Evolutionary conservation across 2,797 vertebrate genomes (phyloP).

Genomic region (Emys orbicularis): DNA sequence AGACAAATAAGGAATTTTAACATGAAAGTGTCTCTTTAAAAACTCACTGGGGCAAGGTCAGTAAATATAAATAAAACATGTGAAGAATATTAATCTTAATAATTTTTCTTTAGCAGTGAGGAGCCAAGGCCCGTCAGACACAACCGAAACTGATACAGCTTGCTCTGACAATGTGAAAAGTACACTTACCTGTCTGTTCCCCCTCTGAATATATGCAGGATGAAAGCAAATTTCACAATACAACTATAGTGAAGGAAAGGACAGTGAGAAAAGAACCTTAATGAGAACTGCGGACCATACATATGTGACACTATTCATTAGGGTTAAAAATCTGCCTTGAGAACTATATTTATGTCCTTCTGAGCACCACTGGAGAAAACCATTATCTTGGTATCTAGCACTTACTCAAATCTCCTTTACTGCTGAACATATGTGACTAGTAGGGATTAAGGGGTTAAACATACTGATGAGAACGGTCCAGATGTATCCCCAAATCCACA

Average conservation of each 20-base stretch:
- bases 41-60: constrained; percentile 34
- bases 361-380: constrained; percentile 7
- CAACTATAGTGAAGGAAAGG: constrained; percentile 53
- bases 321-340: constrained; percentile 66
- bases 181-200: constrained; percentile 74
- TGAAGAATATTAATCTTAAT: constrained; percentile 73
- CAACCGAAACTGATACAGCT: constrained; percentile 71
- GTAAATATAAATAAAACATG: constrained; percentile 74
- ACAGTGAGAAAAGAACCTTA: constrained; percentile 48
- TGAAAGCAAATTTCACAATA: constrained; percentile 68
- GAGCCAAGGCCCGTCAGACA: constrained; percentile 74
- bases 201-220: constrained; percentile 68
- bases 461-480: not conserved
- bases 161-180: constrained; percentile 47
- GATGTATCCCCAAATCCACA: not conserved
- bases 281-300: constrained; percentile 63
- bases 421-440: not conserved
- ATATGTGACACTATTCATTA: constrained; percentile 64
- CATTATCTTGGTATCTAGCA: constrained; percentile 30
- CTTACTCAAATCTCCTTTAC: constrained; percentile 24
- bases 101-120: constrained; percentile 70
- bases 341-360: constrained; percentile 62
- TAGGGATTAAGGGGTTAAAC: not conserved
- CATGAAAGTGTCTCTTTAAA: constrained; percentile 43
- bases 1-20: not conserved